Evolutionary conservation across 2,888 invertebrate species (phyloP).

Genomic region (Tenthredo distinguenda): DNA sequence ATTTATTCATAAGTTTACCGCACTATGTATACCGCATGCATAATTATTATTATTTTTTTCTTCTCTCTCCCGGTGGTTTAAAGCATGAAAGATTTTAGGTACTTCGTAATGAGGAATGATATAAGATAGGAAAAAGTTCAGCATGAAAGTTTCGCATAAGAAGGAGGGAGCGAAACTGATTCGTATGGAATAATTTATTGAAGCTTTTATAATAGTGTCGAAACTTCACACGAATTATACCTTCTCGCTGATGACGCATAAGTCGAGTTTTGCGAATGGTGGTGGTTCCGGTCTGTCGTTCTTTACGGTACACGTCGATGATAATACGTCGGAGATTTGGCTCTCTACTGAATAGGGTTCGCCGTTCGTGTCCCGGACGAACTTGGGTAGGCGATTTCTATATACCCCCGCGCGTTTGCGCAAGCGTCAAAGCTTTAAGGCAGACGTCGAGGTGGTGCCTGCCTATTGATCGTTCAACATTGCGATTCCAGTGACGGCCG

Average conservation of each 20-base stretch:
- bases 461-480: conserved; percentile 47
- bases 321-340: conserved; percentile 50
- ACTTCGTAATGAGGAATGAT: not conserved
- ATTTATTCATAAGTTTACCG: not conserved
- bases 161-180: not conserved
- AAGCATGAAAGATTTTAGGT: not conserved
- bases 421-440: conserved; percentile 36
- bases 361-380: conserved; percentile 52
- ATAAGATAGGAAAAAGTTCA: not conserved
- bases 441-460: conserved; percentile 49
- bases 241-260: conserved; percentile 78
- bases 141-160: not conserved
- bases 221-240: conserved; percentile 62
- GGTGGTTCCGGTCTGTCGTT: conserved; percentile 50
- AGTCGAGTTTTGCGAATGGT: conserved; percentile 75
- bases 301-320: not conserved
- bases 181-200: not conserved
- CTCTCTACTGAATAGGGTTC: conserved; percentile 46
- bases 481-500: conserved; percentile 46
- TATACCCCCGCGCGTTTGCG: conserved; percentile 1
- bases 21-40: not conserved
- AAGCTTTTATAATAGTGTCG: not conserved
- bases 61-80: not conserved
- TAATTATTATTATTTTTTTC: not conserved
- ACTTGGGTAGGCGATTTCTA: conserved; percentile 39